A percentile compares a stretch with the other conserved stretches of the same genome.
Evolutionary conservation across 2,113 vertebrate species (phyloP).

Genomic region (Tenebrosternarchus preto): DNA sequence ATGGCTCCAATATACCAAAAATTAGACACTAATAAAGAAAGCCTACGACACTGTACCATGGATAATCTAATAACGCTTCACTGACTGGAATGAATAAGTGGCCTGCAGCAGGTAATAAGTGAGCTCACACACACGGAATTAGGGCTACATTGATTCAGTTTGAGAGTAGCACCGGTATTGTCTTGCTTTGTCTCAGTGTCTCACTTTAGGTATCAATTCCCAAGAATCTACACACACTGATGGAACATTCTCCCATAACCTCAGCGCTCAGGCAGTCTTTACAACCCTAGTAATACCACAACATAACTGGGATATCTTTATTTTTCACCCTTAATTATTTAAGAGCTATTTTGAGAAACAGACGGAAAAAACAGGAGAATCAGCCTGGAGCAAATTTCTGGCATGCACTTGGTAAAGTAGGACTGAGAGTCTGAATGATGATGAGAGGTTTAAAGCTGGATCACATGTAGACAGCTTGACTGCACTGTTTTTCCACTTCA

Average conservation of each 20-base stretch:
- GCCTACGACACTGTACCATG: neutral
- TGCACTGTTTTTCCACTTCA: conserved; percentile 15
- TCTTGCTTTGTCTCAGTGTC: neutral
- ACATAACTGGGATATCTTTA: neutral
- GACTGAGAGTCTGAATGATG: neutral
- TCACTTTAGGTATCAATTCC: neutral
- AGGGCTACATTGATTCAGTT: neutral
- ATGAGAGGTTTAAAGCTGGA: conserved; percentile 12
- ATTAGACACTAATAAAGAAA: neutral
- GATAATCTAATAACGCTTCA: neutral
- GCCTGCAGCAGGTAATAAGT: neutral
- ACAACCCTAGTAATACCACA: no score
- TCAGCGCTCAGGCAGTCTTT: no score
- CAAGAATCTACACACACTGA: neutral
- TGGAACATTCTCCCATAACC: no score
- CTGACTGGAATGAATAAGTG: neutral
- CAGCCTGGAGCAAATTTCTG: neutral
- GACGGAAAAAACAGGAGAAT: neutral
- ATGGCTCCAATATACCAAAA: neutral
- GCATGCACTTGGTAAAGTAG: conserved; percentile 8
- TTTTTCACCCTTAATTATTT: conserved; percentile 10
- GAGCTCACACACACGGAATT: conserved; percentile 1
- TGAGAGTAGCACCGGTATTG: neutral
- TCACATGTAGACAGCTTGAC: conserved; percentile 13
- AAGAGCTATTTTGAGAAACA: neutral